Base-by-base conservation (phyloP, 1,140 invertebrate species). In the Paraescarpia echinospica region DNA sequence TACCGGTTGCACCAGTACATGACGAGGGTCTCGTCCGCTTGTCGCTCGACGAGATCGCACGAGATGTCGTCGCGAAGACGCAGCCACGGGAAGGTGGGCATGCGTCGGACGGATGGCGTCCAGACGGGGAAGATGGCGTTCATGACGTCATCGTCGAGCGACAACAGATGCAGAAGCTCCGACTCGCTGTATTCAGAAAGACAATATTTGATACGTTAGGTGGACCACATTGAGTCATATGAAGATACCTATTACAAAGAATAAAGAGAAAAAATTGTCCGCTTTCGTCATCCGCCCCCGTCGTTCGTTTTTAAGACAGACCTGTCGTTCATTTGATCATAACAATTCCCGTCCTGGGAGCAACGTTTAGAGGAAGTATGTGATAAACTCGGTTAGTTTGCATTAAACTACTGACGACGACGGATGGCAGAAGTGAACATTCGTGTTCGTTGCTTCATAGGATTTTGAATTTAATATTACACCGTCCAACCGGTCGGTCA, bases 141-240 rank as follows among this genome's bases (percentile, higher is more conserved):
- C 90, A 93, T 77, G 27, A 93, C 91, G 22, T 34, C 92, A 35
- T 93, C 93, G 48, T 93, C 93, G 31, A 93, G 89, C 33, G 92
- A 93, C 35, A 93, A 33, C 12, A 93, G 90, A 51, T 93, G 92
- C 33, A 92, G 89, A 22, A 93, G 33, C 41, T 93, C 93, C 35
- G 35, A 35, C 27, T 92, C 88, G 59, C 93, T 93, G 34, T 89
- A 35, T 31, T 35, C 41, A 89, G 35, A n/a, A 88, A 93, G 1
- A 91, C 92, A 31, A 91, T 89, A 2, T 89, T n/a, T n/a, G n/a
- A n/a, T 93, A 93, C 12, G 89, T 35, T 41, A 93, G 77, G 34
- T 48, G 34, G 41, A 89, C 90, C 33, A 41, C 22, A 93, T 33
- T 92, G 92, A 92, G 5, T 94, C 94, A 92, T 95, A 12, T 92